phyloP scores from a whole-genome alignment of 2,113 vertebrate species.

The Herpetotheres cachinnans region DNA sequence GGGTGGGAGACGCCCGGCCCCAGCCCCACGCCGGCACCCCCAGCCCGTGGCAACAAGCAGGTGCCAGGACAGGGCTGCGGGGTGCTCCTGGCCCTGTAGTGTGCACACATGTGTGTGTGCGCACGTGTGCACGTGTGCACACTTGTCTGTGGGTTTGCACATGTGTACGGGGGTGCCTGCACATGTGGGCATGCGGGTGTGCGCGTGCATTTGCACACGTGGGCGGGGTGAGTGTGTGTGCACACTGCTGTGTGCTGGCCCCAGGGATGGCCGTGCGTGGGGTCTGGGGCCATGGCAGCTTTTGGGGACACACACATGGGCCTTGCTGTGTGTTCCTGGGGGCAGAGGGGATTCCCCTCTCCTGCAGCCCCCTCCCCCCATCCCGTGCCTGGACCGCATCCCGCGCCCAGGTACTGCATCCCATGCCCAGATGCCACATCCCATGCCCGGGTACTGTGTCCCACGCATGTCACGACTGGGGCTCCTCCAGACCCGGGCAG shows the following conservation, averaged over 20 bases:
- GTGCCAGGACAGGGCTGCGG: background rate
- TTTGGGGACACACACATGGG: too few species aligned
- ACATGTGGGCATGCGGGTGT: too few species aligned
- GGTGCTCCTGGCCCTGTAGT: background rate
- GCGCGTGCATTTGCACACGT: background rate
- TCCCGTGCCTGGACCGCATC: background rate
- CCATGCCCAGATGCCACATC: too few species aligned
- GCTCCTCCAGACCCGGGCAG: background rate
- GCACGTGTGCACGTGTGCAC: too few species aligned
- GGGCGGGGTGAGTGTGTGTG: background rate
- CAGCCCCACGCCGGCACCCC: background rate
- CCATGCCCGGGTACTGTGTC: too few species aligned
- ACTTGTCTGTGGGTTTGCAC: background rate
- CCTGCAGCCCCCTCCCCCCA: background rate
- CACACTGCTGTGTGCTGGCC: too few species aligned
- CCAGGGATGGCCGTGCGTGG: background rate
- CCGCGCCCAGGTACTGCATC: too few species aligned
- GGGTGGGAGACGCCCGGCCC: background rate
- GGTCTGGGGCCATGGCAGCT: background rate
- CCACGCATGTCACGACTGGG: accelerated
- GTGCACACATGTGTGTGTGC: too few species aligned
- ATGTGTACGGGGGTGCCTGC: background rate
- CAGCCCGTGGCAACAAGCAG: background rate
- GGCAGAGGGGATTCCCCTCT: background rate
- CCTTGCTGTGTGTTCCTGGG: background rate